Conservation (phyloP, 2,888 invertebrate genomes). For the Chrysotoxum bicinctum region DNA sequence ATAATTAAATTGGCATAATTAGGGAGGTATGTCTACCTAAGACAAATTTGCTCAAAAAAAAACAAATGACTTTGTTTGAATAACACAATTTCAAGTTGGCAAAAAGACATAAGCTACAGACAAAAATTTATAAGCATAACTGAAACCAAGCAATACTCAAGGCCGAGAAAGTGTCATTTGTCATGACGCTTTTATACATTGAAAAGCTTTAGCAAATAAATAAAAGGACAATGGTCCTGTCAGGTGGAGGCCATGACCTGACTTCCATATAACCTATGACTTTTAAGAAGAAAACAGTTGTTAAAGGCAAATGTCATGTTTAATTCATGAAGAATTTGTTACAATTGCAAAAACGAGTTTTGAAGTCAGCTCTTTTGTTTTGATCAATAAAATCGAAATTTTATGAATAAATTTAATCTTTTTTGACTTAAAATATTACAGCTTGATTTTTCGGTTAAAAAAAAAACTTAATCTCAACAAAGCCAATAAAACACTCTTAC, state of each 20-base stretch:
- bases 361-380: conserved; percentile 16
- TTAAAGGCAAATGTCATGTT: background rate
- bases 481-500: too few species aligned
- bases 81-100: conserved; percentile 9
- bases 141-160: conserved; percentile 2
- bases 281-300: background rate
- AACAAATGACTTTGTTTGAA: background rate
- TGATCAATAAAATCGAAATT: background rate
- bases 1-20: conserved; percentile 15
- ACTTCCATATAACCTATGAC: background rate
- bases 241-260: background rate
- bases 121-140: background rate
- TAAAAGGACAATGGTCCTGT: background rate
- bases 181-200: background rate
- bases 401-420: background rate
- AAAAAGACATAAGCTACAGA: conserved; percentile 10
- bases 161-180: conserved; percentile 24
- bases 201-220: background rate
- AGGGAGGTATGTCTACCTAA: background rate
- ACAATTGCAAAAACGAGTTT: background rate
- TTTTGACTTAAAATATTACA: background rate
- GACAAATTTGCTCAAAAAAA: background rate
- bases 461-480: too few species aligned
- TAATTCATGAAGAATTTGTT: background rate
- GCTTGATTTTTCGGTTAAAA: too few species aligned